Conservation (phyloP, 1,140 invertebrate species). For the Drosophila willistoni region DNA sequence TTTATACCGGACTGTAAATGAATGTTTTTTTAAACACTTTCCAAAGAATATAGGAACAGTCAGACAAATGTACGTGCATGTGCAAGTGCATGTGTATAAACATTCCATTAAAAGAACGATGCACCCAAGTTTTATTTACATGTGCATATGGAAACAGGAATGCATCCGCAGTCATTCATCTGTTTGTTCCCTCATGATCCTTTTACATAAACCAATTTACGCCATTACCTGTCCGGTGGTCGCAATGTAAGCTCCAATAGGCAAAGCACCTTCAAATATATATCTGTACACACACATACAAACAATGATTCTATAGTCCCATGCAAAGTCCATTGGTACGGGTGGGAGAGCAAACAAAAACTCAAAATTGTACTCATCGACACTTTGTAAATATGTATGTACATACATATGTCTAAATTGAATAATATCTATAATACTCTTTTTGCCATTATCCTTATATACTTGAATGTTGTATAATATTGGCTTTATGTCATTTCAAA, state of each 20-base stretch:
- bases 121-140: constrained; percentile 43
- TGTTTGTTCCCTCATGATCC: constrained; percentile 10
- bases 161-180: neutral
- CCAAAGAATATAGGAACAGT: neutral
- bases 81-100: constrained; percentile 3
- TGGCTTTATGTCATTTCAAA: constrained; percentile 4
- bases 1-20: constrained; percentile 29
- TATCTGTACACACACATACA: neutral
- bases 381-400: neutral
- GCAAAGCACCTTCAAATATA: neutral
- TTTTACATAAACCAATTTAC: constrained; percentile 8
- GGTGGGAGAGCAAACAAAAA: neutral
- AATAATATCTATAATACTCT: constrained; percentile 7
- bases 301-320: neutral
- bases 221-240: constrained; percentile 5
- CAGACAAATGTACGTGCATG: too few relatives aligned
- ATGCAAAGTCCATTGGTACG: neutral
- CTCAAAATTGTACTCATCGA: neutral
- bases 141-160: neutral
- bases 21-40: constrained; percentile 49
- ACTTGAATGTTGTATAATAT: neutral
- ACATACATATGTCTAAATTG: neutral
- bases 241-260: constrained; percentile 3
- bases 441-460: constrained; percentile 1
- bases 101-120: constrained; percentile 45